phyloP scores from a whole-genome alignment of 2,113 vertebrate genomes.

The Cromileptes altivelis region DNA sequence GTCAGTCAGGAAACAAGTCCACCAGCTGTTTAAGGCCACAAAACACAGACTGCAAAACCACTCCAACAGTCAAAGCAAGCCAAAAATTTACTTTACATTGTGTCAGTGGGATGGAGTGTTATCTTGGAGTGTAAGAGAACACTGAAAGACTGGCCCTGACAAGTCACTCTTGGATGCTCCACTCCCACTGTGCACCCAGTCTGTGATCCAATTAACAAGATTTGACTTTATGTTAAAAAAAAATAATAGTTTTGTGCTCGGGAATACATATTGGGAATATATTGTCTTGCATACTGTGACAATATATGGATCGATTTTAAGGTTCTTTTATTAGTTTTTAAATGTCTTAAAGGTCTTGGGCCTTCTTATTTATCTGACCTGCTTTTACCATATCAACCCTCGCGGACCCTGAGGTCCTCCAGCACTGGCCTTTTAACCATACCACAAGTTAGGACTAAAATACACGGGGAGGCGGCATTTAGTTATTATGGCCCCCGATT shows the following conservation, averaged over 20 bases:
- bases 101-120: not conserved
- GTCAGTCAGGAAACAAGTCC: slow-evolving; percentile 20
- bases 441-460: too few species aligned
- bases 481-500: too few species aligned
- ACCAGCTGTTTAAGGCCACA: slow-evolving; percentile 22
- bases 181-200: not conserved
- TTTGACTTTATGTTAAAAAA: not conserved
- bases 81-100: slow-evolving; percentile 10
- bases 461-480: too few species aligned
- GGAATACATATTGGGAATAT: not conserved
- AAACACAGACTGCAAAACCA: slow-evolving; percentile 21
- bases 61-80: not conserved
- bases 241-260: not conserved
- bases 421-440: too few species aligned
- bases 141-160: not conserved
- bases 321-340: too few species aligned
- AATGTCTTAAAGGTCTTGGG: too few species aligned
- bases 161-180: not conserved
- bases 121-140: not conserved
- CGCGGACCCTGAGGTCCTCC: too few species aligned
- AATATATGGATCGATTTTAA: too few species aligned
- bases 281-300: not conserved
- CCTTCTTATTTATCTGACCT: too few species aligned
- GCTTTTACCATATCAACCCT: too few species aligned
- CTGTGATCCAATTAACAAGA: not conserved